Percentiles rank a stretch among this genome's conserved stretches.
phyloP scores from a whole-genome alignment of 2,113 vertebrate genomes.

The Coreoperca whiteheadi region DNA sequence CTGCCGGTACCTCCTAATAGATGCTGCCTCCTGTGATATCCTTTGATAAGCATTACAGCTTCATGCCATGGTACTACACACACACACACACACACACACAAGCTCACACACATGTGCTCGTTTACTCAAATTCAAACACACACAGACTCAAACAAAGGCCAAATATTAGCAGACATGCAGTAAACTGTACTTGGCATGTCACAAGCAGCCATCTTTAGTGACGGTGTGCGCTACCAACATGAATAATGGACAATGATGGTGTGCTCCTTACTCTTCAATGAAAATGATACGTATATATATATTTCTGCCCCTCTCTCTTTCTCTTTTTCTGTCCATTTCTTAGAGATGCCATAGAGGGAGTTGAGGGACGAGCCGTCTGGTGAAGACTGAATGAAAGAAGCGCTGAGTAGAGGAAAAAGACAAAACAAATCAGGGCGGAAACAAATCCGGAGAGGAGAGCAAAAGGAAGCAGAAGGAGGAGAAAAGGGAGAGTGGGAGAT shows the following conservation, averaged over 20 bases:
- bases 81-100: background rate
- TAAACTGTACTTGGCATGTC: background rate
- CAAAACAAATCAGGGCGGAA: background rate
- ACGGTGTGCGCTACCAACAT: constrained; percentile 53
- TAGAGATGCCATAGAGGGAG: constrained; percentile 34
- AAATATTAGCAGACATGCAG: background rate
- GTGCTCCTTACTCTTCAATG: constrained; percentile 59
- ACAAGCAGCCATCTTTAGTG: constrained; percentile 27
- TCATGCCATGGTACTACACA: background rate
- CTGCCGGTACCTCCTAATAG: constrained; percentile 9
- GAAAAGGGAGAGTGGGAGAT: background rate
- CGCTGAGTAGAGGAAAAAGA: constrained; percentile 12
- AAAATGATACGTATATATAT: constrained; percentile 59
- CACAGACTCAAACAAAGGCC: constrained; percentile 4
- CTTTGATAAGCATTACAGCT: constrained; percentile 3
- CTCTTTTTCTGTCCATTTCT: constrained; percentile 43
- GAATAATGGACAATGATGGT: constrained; percentile 79
- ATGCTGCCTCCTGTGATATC: constrained; percentile 32
- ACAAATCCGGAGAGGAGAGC: background rate
- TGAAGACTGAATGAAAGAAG: constrained; percentile 43
- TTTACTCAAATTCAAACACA: background rate
- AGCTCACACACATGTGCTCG: background rate
- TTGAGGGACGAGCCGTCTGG: constrained; percentile 1
- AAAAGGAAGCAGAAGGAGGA: background rate
- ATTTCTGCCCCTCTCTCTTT: background rate